A percentile compares a stretch with the other conserved stretches of the same genome.
Conservation (phyloP, 2,113 vertebrate species). For the Fregetta grallaria region DNA sequence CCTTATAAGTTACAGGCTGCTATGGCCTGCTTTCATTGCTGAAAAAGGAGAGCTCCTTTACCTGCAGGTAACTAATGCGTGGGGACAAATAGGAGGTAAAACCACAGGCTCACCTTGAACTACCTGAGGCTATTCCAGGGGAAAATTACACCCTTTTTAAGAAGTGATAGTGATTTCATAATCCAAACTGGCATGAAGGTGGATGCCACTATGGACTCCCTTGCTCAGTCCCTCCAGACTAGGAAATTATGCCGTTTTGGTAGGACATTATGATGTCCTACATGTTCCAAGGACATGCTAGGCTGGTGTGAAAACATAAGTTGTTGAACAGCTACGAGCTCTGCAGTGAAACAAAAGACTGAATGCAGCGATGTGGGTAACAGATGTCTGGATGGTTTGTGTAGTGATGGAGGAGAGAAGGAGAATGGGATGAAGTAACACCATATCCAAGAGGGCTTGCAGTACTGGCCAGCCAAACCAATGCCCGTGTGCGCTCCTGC, state of each 20-base stretch:
- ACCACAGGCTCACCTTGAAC: not conserved
- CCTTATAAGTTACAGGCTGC: not conserved
- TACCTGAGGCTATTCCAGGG: not conserved
- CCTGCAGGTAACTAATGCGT: not conserved
- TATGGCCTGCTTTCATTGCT: not conserved
- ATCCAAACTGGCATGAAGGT: not conserved
- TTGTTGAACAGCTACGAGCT: not conserved
- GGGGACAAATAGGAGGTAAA: not conserved
- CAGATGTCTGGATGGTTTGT: not conserved
- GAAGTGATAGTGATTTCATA: not conserved
- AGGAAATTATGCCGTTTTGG: not conserved
- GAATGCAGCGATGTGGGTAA: not conserved
- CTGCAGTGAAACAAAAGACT: not conserved
- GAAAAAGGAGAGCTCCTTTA: not conserved
- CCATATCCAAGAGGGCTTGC: not conserved
- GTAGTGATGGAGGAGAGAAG: not conserved
- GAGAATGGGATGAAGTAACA: not conserved
- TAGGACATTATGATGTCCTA: not conserved
- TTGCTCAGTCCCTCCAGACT: not conserved
- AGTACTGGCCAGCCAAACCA: not conserved
- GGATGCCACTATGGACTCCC: not conserved
- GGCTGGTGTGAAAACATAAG: not conserved
- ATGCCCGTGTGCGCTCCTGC: not conserved
- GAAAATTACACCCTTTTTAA: not conserved
- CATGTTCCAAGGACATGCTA: not conserved